phyloP scores from a whole-genome alignment of 2,888 invertebrate species.

The Drosophila subquinaria region DNA sequence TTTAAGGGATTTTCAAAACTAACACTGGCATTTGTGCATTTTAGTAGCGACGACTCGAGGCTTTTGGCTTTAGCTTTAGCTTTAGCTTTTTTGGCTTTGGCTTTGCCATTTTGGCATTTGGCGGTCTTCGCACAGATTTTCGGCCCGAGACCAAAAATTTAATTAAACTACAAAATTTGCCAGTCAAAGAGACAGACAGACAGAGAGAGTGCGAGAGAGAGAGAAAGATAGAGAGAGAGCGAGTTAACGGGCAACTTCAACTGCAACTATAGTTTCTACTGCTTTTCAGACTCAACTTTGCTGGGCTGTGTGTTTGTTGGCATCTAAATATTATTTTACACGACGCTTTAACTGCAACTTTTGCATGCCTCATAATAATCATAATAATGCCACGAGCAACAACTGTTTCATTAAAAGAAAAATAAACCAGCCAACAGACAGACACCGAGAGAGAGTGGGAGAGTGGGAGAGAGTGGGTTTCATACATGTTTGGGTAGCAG shows the following conservation, averaged over 20 bases:
- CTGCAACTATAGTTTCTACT: constrained; percentile 4
- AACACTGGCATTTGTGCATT: constrained; percentile 49
- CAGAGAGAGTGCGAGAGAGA: not conserved
- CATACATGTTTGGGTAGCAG: not conserved
- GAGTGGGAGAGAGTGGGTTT: constrained; percentile 6
- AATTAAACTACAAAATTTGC: constrained; percentile 66
- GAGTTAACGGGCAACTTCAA: not conserved
- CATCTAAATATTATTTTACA: constrained; percentile 80
- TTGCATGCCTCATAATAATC: constrained; percentile 81
- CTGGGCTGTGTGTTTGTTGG: constrained; percentile 40
- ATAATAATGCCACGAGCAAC: constrained; percentile 78
- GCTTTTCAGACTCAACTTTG: constrained; percentile 13
- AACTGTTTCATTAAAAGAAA: constrained; percentile 80
- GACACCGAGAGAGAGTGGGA: too few species aligned
- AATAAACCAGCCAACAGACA: constrained; percentile 52
- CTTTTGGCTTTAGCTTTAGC: not conserved
- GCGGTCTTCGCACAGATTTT: constrained; percentile 71
- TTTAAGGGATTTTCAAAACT: constrained; percentile 66
- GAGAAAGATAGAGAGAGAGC: too few species aligned
- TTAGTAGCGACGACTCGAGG: constrained; percentile 6
- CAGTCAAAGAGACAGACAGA: constrained; percentile 3
- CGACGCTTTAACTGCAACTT: constrained; percentile 80
- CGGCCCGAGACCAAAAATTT: constrained; percentile 65
- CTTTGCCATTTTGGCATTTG: constrained; percentile 56
- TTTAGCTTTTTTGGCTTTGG: constrained; percentile 5